Evolutionary conservation across 2,797 vertebrate genomes (phyloP).

Genomic region (Cirrhinus mrigala): DNA sequence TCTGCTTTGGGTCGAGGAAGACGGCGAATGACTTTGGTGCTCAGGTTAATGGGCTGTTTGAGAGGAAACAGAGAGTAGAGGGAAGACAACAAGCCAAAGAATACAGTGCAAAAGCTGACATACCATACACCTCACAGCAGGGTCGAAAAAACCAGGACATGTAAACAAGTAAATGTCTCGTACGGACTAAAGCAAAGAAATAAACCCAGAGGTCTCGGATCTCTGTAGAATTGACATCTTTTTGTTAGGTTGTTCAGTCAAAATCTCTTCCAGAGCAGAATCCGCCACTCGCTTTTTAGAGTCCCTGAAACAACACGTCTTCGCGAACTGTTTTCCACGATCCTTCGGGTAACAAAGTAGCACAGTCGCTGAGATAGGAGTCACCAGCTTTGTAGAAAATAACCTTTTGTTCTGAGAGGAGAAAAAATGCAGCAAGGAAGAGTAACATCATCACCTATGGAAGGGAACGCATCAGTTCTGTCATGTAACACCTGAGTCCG

Average conservation of each 20-base stretch:
- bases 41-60: constrained; percentile 54
- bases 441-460: constrained; percentile 60
- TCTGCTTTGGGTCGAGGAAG: constrained; percentile 64
- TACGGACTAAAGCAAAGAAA: constrained; percentile 64
- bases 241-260: constrained; percentile 66
- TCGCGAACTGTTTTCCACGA: constrained; percentile 46
- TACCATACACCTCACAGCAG: constrained; percentile 61
- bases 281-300: constrained; percentile 53
- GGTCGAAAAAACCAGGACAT: constrained; percentile 60
- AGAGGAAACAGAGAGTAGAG: constrained; percentile 43
- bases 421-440: constrained; percentile 66
- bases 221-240: constrained; percentile 71
- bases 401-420: constrained; percentile 61
- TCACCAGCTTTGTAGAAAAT: constrained; percentile 64
- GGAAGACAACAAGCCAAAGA: constrained; percentile 63
- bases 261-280: constrained; percentile 63
- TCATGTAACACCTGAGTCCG: constrained; percentile 66
- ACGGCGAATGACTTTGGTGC: constrained; percentile 65
- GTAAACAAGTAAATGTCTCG: constrained; percentile 67
- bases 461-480: constrained; percentile 57
- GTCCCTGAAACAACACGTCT: constrained; percentile 63
- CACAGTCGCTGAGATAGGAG: constrained; percentile 62
- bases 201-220: constrained; percentile 65
- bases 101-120: constrained; percentile 64
- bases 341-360: constrained; percentile 56